These are phyloP conservation scores for Rhinogobio ventralis DNA, from an alignment of 2,797 vertebrate genomes.

Conservation along the genomic window DNA sequence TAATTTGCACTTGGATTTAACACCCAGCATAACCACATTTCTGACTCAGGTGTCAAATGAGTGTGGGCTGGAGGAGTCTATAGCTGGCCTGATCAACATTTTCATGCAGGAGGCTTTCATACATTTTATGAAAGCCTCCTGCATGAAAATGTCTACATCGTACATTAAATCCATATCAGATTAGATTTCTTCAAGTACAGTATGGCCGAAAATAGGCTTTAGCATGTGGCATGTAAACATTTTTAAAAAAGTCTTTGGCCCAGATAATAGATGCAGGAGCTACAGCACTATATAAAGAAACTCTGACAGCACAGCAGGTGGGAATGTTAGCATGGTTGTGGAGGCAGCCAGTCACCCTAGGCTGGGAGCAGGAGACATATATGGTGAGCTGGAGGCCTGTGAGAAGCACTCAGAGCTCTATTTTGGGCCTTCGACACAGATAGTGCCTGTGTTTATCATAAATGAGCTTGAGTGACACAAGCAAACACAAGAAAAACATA, in stretches of 20 bases:
- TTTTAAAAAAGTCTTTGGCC: constrained; percentile 9
- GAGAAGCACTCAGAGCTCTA: constrained; percentile 80
- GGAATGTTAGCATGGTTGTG: constrained; percentile 67
- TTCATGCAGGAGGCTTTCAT: no score
- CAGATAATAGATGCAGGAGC: constrained; percentile 46
- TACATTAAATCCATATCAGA: not conserved
- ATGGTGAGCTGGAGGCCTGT: constrained; percentile 78
- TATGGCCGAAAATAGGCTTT: constrained; percentile 19
- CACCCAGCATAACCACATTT: constrained; percentile 22
- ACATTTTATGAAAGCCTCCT: constrained; percentile 32
- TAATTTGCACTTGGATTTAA: constrained; percentile 43
- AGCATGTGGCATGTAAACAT: constrained; percentile 50
- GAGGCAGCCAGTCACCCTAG: constrained; percentile 55
- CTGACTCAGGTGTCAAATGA: constrained; percentile 46
- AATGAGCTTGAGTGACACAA: constrained; percentile 69
- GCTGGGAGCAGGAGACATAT: constrained; percentile 79
- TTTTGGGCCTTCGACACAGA: constrained; percentile 86
- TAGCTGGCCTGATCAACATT: not conserved
- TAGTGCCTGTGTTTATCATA: constrained; percentile 87
- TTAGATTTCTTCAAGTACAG: constrained; percentile 20
- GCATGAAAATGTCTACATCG: constrained; percentile 10
- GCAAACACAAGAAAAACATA: constrained; percentile 55
- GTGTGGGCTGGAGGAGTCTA: constrained; percentile 23
- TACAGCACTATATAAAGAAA: constrained; percentile 56
- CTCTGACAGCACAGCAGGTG: constrained; percentile 75